These are phyloP conservation scores for Stomatorhinus ivindoensis DNA, from an alignment of 2,113 vertebrate genomes.

Conservation along the genomic window DNA sequence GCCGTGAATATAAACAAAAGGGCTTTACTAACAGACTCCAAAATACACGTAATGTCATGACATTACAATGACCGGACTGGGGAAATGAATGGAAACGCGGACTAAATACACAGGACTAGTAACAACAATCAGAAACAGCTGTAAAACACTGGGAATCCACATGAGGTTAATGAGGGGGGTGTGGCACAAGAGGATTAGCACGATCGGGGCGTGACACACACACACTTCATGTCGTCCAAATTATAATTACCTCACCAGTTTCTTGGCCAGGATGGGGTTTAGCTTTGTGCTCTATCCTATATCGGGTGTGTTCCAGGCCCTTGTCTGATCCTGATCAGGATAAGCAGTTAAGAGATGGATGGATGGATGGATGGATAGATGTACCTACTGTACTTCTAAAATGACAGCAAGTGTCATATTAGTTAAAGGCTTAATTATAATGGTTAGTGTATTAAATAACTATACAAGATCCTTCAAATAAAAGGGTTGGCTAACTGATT, in stretches of 20 bases:
- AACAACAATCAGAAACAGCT: no score
- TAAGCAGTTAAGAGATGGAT: neutral
- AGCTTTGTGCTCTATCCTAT: neutral
- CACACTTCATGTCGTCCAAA: neutral
- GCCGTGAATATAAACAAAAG: no score
- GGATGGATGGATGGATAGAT: neutral
- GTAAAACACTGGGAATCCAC: no score
- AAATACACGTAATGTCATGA: no score
- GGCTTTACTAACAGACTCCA: no score
- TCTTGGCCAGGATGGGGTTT: neutral
- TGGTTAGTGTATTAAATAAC: neutral
- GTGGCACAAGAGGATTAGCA: no score
- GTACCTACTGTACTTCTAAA: neutral
- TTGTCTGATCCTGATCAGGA: neutral
- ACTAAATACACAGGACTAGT: no score
- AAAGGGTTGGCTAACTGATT: neutral
- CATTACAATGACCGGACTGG: no score
- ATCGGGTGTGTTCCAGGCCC: neutral
- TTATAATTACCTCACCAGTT: neutral
- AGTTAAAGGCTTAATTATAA: neutral
- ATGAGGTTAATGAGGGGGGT: no score
- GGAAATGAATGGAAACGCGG: no score
- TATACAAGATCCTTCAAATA: neutral
- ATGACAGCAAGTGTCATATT: neutral
- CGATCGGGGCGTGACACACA: no score